Evolutionary conservation across 2,888 invertebrate genomes (phyloP).

Genomic region (Ischnura elegans): DNA sequence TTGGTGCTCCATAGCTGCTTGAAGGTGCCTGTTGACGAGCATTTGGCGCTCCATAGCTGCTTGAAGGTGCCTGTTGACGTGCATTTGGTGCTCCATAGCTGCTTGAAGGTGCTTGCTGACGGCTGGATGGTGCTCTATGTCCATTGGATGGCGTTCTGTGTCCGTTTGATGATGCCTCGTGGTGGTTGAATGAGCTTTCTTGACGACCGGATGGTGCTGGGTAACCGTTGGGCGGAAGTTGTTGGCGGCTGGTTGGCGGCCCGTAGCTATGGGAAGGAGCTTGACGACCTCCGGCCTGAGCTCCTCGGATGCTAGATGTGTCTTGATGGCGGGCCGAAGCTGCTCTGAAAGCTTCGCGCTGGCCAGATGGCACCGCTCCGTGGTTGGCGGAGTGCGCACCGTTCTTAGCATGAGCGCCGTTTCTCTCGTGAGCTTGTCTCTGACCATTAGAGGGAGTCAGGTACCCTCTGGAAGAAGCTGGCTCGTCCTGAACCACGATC

Average conservation of each 20-base stretch:
- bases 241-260: not conserved
- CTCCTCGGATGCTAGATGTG: not conserved
- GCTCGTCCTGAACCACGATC: not conserved
- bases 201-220: not conserved
- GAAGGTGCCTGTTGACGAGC: not conserved
- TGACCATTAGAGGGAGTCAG: not conserved
- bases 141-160: not conserved
- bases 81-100: not conserved
- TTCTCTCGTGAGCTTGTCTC: not conserved
- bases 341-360: not conserved
- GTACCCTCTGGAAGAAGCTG: not conserved
- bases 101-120: not conserved
- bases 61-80: not conserved
- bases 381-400: not conserved
- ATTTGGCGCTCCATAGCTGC: not conserved
- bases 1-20: not conserved
- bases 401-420: not conserved
- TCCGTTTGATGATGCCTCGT: not conserved
- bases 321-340: not conserved
- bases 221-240: not conserved
- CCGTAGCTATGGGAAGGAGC: not conserved
- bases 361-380: not conserved
- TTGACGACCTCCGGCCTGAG: not conserved
- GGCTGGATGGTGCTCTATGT: not conserved
- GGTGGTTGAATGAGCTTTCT: not conserved